Conservation (phyloP, 2,797 vertebrate genomes). For the Sebastes trivittatus region DNA sequence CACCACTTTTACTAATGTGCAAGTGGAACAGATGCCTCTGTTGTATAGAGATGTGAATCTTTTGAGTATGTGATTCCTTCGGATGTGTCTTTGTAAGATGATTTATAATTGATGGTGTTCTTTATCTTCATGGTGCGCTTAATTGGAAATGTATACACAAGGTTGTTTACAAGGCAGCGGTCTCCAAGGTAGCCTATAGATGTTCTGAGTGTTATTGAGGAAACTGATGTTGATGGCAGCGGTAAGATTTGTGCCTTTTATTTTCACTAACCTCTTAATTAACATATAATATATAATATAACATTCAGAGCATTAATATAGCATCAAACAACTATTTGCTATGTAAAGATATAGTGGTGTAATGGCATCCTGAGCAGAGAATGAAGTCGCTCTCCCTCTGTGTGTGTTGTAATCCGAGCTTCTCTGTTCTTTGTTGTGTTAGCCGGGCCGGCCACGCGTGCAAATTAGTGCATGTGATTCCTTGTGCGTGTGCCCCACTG, state of each 20-base stretch:
- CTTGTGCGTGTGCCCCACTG: no score
- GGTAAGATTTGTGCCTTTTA: background rate
- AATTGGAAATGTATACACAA: constrained; percentile 21
- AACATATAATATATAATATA: background rate
- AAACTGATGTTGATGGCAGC: background rate
- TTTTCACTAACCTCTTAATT: background rate
- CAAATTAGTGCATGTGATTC: background rate
- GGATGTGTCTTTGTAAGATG: background rate
- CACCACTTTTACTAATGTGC: background rate
- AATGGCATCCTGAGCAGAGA: background rate
- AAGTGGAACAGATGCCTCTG: background rate
- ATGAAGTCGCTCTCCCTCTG: background rate
- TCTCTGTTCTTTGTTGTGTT: background rate
- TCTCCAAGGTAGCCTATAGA: background rate
- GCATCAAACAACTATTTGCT: background rate
- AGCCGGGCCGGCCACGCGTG: accelerated
- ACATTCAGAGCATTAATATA: background rate
- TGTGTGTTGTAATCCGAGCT: background rate
- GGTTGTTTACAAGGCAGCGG: constrained; percentile 4
- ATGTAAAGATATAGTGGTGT: background rate
- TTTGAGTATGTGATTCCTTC: background rate
- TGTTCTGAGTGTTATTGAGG: background rate
- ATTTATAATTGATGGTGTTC: background rate
- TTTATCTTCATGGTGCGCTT: constrained; percentile 1
- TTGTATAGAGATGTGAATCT: background rate